Base-by-base conservation (phyloP, 1,140 invertebrate species). In the Leguminivora glycinivorella region DNA sequence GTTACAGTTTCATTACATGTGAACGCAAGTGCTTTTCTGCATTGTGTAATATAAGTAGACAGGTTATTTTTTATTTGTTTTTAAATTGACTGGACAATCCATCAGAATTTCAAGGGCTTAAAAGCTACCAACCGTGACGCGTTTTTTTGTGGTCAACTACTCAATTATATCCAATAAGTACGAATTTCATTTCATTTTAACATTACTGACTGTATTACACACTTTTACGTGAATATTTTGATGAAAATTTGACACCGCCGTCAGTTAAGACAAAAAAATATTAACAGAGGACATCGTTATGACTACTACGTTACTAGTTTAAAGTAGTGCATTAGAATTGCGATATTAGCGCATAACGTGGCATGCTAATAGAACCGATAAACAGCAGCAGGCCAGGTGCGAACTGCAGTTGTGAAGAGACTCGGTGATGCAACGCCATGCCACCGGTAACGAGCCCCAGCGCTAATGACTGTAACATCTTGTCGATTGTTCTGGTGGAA, bases 1-100 rank as follows among this genome's bases (percentile, higher is more conserved):
- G 58, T 63, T 63, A 34, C 58, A 63, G n/a, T 63, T 63, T 63
- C 58, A 63, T 29, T 63, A 19, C 4, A 63, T 29, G 58, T 63
- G 58, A 22, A 63, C 34, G 58, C 26, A 63, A 17, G 26, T 17
- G n/a, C 6, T 31, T 63, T 63, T 29, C n/a, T 63, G 58, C 17
- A 63, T 63, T 29, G 29, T 63, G 58, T 7, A 63, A 63, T 31
- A 17, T 56, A 19, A 12, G 19, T 56, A 56, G 56, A 24, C 24
- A 7, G 10, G 34, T 34, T 12, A 12, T 34, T 34, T 34, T 12
- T 34, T 10, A 0, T 43, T 14, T n/a, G n/a, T 43, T n/a, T 14
- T 17, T 43, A n/a, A 43, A n/a, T n/a, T n/a, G 40, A n/a, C n/a
- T n/a, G n/a, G 40, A 43, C 40, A 40, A 31, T 31, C n/a, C n/a